Percentiles rank a stretch among this genome's conserved stretches.
Evolutionary conservation across 53 echinoderm and acorn worm species (phyloP).

Genomic region (Patiria pectinifera): DNA sequence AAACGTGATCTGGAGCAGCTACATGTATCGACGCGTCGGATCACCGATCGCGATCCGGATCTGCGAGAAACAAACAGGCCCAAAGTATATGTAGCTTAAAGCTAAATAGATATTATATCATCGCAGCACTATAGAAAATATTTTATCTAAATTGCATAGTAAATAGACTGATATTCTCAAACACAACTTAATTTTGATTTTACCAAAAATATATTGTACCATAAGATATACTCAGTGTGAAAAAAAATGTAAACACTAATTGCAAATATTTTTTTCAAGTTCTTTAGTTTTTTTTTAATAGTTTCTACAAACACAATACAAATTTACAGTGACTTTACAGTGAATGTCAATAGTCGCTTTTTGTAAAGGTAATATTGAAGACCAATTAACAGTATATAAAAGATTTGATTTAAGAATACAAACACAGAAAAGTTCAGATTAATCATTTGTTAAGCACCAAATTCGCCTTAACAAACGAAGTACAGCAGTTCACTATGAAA

Average conservation of each 20-base stretch:
- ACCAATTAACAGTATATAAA: background rate
- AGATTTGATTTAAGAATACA: background rate
- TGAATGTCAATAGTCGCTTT: background rate
- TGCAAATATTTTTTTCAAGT: background rate
- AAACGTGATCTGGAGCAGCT: no score
- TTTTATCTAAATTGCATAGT: no score
- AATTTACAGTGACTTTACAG: background rate
- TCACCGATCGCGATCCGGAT: no score
- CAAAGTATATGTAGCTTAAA: no score
- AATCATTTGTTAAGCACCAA: background rate
- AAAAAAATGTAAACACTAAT: background rate
- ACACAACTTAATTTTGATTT: background rate
- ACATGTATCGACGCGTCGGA: no score
- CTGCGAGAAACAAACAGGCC: no score
- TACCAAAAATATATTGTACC: no score
- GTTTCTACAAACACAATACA: constrained; percentile 3
- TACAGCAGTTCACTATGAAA: background rate
- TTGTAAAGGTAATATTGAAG: background rate
- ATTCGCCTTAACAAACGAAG: background rate
- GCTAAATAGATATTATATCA: no score
- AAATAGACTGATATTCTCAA: background rate
- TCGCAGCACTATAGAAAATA: no score
- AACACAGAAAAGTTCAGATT: background rate
- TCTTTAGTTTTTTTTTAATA: background rate
- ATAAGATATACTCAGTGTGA: background rate